phyloP scores from a whole-genome alignment of 2,797 vertebrate genomes.

The Erpetoichthys calabaricus region DNA sequence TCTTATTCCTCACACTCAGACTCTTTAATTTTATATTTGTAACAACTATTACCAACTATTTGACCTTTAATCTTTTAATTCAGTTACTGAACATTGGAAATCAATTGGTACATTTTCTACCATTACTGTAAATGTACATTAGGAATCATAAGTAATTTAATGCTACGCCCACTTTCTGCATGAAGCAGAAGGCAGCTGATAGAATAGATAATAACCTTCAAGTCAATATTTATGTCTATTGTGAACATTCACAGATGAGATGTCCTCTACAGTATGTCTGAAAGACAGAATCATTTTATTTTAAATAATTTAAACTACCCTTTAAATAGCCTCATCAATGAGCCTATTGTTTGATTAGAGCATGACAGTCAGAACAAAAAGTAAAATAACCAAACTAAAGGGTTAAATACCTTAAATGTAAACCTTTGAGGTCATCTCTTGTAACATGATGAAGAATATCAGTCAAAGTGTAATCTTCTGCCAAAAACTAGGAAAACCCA shows the following conservation, averaged over 20 bases:
- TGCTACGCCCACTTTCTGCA: too few relatives aligned
- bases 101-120: too few relatives aligned
- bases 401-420: slow-evolving; percentile 69
- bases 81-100: too few relatives aligned
- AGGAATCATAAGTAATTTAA: too few relatives aligned
- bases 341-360: background rate
- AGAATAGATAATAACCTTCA: too few relatives aligned
- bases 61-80: too few relatives aligned
- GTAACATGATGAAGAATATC: slow-evolving; percentile 79
- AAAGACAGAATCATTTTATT: background rate
- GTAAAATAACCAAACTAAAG: slow-evolving; percentile 8
- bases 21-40: too few relatives aligned
- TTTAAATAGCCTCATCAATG: too few relatives aligned
- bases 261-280: background rate
- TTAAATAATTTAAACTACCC: background rate
- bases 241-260: background rate
- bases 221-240: background rate
- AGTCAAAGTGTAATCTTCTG: slow-evolving; percentile 75
- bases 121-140: too few relatives aligned
- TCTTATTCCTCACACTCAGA: too few relatives aligned
- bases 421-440: slow-evolving; percentile 83
- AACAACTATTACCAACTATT: too few relatives aligned
- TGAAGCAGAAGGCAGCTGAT: too few relatives aligned
- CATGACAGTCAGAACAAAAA: background rate
- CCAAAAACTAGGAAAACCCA: slow-evolving; percentile 55